Evolutionary conservation across 2,888 invertebrate genomes (phyloP).

Genomic region (Melipona bicolor): DNA sequence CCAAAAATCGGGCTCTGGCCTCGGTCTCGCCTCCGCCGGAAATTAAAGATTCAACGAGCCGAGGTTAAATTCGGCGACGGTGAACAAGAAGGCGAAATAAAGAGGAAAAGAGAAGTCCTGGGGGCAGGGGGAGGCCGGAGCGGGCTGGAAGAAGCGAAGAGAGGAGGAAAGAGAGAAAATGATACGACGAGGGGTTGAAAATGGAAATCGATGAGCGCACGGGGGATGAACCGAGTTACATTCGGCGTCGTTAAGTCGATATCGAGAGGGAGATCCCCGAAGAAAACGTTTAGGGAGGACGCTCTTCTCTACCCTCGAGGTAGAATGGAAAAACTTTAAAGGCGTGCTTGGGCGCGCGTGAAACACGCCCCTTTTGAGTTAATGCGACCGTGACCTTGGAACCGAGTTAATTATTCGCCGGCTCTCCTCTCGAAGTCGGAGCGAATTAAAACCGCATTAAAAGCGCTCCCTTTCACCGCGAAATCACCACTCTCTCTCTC

Average conservation of each 20-base stretch:
- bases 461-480: not conserved
- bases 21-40: slow-evolving; percentile 73
- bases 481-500: not conserved
- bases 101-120: slow-evolving; percentile 5
- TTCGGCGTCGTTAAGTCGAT: slow-evolving; percentile 64
- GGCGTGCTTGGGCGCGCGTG: not conserved
- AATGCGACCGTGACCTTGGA: slow-evolving; percentile 34
- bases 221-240: slow-evolving; percentile 45
- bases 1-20: slow-evolving; percentile 65
- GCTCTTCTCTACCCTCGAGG: not conserved
- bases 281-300: slow-evolving; percentile 25
- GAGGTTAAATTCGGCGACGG: slow-evolving; percentile 77
- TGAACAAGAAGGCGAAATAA: slow-evolving; percentile 62
- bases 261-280: slow-evolving; percentile 41
- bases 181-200: slow-evolving; percentile 62
- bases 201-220: slow-evolving; percentile 76
- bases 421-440: not conserved
- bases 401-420: slow-evolving; percentile 25
- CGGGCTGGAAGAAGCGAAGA: not conserved
- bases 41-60: slow-evolving; percentile 82
- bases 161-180: slow-evolving; percentile 15
- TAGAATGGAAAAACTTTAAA: slow-evolving; percentile 18
- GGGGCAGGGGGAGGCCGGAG: not conserved
- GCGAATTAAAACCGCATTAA: slow-evolving; percentile 35
- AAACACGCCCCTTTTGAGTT: slow-evolving; percentile 4